Evolutionary conservation across 2,113 vertebrate species (phyloP), one percentile per base, ranked within the genome.

Genomic region (Corythornis madagascariensis): DNA sequence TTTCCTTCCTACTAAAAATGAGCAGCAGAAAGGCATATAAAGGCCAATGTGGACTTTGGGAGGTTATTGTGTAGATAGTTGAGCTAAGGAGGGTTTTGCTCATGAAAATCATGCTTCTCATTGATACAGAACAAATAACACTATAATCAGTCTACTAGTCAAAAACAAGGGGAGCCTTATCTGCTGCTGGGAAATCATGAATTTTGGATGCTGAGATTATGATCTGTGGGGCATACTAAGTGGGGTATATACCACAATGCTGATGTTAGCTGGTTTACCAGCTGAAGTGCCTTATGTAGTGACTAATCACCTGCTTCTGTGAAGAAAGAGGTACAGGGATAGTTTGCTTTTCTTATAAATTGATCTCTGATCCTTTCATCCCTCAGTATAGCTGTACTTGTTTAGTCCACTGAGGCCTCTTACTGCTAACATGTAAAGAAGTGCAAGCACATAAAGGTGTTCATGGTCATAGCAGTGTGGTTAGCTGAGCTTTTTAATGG

Each of bases 281-380:
- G 67, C 61, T 91, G 65, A 93, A 92, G 52, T 57, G 35, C 80
- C 84, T 88, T 31, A 61, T 0, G 1, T 83, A 89, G 91, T 1
- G 0, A 66, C 79, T 94, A 61, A 89, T 93, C 86, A 84, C 83
- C 43, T 18, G 85, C 82, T 88, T 61, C 88, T 95, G 75, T 85
- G 75, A 40, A 87, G 91, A 47, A 91, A 65, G 50, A 82, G 72
- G 57, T 8, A 31, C 0, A 0, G 22, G 63, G 38, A 88, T 61
- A 88, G 29, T 69, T 88, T 82, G 85, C 83, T 95, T 92, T 94
- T 86, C 83, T 73, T 86, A 61, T 95, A 90, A 94, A 96, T 90
- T 93, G 92, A 90, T 95, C 82, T 90, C 87, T 92, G 89, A 75
- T 96, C 76, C 92, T 94, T 96, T 96, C 91, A 94, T 93, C 79